phyloP scores from a whole-genome alignment of 2,888 invertebrate genomes.

The Microctonus hyperodae region DNA sequence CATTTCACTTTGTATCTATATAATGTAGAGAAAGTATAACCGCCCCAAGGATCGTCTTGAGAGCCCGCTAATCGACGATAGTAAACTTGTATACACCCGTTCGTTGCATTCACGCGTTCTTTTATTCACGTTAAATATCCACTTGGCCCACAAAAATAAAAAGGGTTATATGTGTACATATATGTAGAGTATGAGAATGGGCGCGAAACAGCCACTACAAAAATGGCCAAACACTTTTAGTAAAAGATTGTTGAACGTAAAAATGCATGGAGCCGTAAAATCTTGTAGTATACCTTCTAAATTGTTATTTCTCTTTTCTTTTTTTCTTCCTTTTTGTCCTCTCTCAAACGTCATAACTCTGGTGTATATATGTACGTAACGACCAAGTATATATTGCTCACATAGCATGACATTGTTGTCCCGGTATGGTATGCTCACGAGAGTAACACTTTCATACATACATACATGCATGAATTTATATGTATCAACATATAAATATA shows the following conservation, averaged over 20 bases:
- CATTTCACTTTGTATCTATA: constrained; percentile 36
- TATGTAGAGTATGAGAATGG: background rate
- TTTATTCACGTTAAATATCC: constrained; percentile 4
- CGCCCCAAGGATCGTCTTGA: constrained; percentile 46
- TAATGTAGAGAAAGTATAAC: constrained; percentile 27
- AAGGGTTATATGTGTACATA: background rate
- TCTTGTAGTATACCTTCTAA: constrained; percentile 28
- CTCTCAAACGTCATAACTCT: constrained; percentile 9
- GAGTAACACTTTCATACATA: background rate
- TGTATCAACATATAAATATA: too few relatives aligned
- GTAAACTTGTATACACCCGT: constrained; percentile 44
- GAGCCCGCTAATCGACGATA: constrained; percentile 56
- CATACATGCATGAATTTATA: too few relatives aligned
- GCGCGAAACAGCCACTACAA: constrained; percentile 21
- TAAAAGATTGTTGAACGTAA: constrained; percentile 24
- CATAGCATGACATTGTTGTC: constrained; percentile 24
- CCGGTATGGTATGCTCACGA: background rate
- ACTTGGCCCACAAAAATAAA: background rate
- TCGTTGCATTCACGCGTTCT: constrained; percentile 16
- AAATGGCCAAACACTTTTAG: constrained; percentile 3
- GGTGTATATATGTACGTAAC: too few relatives aligned
- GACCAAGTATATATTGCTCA: background rate
- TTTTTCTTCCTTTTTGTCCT: background rate
- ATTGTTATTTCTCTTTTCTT: constrained; percentile 24
- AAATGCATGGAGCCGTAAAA: constrained; percentile 29